Evolutionary conservation across 2,888 invertebrate species (phyloP), one percentile per base, ranked within the genome.

Genomic region (Epistrophe eligans): DNA sequence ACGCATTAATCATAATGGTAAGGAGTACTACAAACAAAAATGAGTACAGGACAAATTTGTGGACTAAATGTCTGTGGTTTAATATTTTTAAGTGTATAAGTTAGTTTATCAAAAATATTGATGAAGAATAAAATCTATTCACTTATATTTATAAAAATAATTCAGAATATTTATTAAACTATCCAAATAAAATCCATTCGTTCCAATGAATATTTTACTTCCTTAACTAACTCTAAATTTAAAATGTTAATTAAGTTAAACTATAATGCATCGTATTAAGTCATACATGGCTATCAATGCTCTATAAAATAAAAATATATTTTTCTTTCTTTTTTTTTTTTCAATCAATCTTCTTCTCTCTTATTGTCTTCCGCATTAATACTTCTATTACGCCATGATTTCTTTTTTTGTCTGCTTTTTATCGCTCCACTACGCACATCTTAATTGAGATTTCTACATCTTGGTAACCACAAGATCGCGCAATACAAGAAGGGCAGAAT

Each of bases 291-390:
- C n/a, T n/a, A n/a, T n/a, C n/a, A 57, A 57, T 45, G 57, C 35
- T 64, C 35, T 35, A 52, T 19, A 70, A 55, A 71, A 71, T 28
- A 64, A 40, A 60, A 62, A 55, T 55, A 52, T 24, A 13, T 4
- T 43, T 35, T 35, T 67, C 32, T 15, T 35, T 11, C 13, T 66
- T 32, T 48, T 15, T 45, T 50, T 72, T 40, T 32, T 43, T 70
- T 77, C 81, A 77, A 85, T 81, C 70, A 77, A 70, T 82, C 77
- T 57, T 82, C 77, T 57, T 58, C 24, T 45, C 35, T 50, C n/a
- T 62, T 55, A 32, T 55, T 81, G 73, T 82, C 82, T 85, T 85
- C 85, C 85, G 85, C 74, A 82, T 85, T 55, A n/a, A 52, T 67
- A 67, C 38, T 50, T 50, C 19, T 15, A 71, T 60, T 40, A 66